Base-by-base conservation (phyloP, 1,140 invertebrate species). In the Varroa destructor region DNA sequence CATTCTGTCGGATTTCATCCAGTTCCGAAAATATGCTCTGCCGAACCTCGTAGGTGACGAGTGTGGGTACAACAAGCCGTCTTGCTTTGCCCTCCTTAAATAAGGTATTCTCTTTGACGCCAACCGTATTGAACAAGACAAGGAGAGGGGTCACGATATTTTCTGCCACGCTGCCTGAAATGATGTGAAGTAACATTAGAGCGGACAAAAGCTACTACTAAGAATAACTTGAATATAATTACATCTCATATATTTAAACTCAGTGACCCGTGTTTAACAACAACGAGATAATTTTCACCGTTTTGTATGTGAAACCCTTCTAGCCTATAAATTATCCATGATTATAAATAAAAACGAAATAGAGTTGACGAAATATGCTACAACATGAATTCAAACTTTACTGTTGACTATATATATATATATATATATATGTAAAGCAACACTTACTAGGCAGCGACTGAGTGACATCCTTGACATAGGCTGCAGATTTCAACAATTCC, bases 1-100 rank as follows among this genome's bases (percentile, higher is more conserved):
- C 61, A 8, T 40, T 67, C 36, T 40, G 61, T 43, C 61, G 61
- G 37, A 67, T 67, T n/a, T 46, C 40, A 8, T 67, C 61, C 61
- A 67, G 36, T 8, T 67, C 61, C 1, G 14, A 12, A 40, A 67
- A 37, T 1, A 46, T 37, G 37, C 46, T 46, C 46, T 67, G 61
- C 14, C 61, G 61, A 46, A 67, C 40, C 40, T 67, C 46, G 61
- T 43, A 67, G 12, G 40, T 67, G 12, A 67, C 61, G 37, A 67
- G 12, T 12, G 61, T 43, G 14, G 61, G 61, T 5, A 67, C 61
- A 46, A 67, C 14, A 37, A 67, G 46, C 3, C 61, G 10, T 2
- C 61, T 40, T 2, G 61, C 2, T 40, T 40, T 40, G 36, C 46
- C 37, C 3, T 67, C 46, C 12, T 40, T 46, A 40, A 67, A 46